Evolutionary conservation across 2,797 vertebrate species (phyloP).

Genomic region (Orestias chungarensis): DNA sequence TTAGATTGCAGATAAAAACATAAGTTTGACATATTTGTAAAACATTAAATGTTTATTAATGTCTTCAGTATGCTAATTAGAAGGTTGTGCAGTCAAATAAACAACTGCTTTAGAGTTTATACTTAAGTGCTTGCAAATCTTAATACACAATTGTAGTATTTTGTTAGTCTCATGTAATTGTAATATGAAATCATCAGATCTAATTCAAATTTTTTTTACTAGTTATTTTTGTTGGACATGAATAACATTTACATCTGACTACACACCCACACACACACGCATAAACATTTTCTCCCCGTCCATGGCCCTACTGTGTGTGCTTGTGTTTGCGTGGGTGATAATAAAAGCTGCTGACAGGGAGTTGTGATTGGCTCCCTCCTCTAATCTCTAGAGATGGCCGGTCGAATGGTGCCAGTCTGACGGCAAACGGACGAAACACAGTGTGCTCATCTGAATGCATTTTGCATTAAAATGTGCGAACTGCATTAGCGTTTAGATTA

Average conservation of each 20-base stretch:
- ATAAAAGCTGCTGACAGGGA: slow-evolving; percentile 66
- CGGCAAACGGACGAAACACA: slow-evolving; percentile 63
- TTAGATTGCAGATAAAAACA: background rate
- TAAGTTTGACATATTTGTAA: background rate
- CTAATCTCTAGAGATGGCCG: slow-evolving; percentile 62
- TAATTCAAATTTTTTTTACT: background rate
- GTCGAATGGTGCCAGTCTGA: slow-evolving; percentile 70
- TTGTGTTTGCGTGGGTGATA: slow-evolving; percentile 50
- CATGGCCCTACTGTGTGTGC: slow-evolving; percentile 29
- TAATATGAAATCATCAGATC: background rate
- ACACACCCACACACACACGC: slow-evolving; percentile 16
- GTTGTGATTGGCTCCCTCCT: slow-evolving; percentile 61
- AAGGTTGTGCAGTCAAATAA: background rate
- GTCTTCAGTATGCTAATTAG: background rate
- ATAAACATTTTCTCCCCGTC: slow-evolving; percentile 9
- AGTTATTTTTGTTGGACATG: slow-evolving; percentile 18
- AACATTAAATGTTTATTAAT: background rate
- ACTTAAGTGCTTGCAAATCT: slow-evolving; percentile 2
- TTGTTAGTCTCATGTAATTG: background rate
- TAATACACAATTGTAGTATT: background rate
- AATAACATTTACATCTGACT: slow-evolving; percentile 25
- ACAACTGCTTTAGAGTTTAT: background rate
- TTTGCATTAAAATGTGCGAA: slow-evolving; percentile 11
- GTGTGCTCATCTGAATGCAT: slow-evolving; percentile 35
- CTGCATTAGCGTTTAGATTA: slow-evolving; percentile 19